Percentiles rank a stretch among this genome's conserved stretches.
phyloP scores from a whole-genome alignment of 2,797 vertebrate species.

The Gallinago nigripennis region DNA sequence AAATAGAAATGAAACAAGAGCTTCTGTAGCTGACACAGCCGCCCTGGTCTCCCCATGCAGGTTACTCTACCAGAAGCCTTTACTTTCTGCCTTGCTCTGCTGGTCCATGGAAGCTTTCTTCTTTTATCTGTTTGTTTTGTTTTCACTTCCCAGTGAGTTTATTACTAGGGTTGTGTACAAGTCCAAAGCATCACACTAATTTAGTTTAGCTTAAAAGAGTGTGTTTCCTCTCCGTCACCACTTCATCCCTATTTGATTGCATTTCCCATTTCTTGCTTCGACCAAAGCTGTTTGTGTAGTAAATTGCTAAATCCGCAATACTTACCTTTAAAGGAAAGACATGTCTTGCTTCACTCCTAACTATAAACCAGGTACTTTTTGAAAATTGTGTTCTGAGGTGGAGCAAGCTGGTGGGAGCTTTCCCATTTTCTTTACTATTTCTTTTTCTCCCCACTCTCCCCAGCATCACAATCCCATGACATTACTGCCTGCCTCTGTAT shows the following conservation, averaged over 20 bases:
- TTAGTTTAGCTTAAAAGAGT: not conserved
- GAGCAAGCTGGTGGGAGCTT: not conserved
- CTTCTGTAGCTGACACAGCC: not conserved
- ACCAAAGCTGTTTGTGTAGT: not conserved
- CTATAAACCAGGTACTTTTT: not conserved
- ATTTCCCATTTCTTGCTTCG: not conserved
- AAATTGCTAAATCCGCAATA: not conserved
- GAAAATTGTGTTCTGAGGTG: not conserved
- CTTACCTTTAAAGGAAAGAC: not conserved
- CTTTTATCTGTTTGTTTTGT: not conserved
- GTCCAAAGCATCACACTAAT: not conserved
- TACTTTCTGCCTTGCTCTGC: not conserved
- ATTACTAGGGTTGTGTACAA: not conserved
- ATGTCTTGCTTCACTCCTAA: not conserved
- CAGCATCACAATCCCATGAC: not conserved
- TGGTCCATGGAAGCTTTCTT: not conserved
- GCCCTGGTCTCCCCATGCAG: not conserved
- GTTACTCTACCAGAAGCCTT: not conserved
- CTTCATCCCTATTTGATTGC: not conserved
- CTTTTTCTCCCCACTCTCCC: not conserved
- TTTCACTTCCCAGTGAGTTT: not conserved
- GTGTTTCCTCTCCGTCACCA: not conserved
- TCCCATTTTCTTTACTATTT: not conserved
- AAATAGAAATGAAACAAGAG: not conserved
- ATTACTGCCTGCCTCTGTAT: not conserved